phyloP scores from a whole-genome alignment of 2,888 invertebrate genomes.

The Sarcophaga subvicina region DNA sequence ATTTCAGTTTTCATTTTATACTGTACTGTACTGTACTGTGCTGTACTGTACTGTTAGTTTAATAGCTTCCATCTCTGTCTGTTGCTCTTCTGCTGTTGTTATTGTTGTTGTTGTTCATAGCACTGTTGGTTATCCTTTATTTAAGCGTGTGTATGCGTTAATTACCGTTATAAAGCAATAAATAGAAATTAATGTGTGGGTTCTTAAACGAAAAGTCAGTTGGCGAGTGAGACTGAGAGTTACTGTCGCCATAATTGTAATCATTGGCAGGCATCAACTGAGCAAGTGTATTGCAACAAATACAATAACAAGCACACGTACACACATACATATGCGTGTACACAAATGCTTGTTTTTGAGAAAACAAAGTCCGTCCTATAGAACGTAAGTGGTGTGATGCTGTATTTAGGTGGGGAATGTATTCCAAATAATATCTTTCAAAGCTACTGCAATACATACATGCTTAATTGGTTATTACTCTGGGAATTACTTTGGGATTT shows the following conservation, averaged over 20 bases:
- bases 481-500: no score
- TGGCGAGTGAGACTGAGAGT: not conserved
- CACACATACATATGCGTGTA: not conserved
- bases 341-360: no score
- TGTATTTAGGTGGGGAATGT: not conserved
- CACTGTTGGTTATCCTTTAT: not conserved
- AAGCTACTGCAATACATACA: no score
- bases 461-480: no score
- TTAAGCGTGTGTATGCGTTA: slow-evolving; percentile 50
- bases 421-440: no score
- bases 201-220: slow-evolving; percentile 62
- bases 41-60: no score
- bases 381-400: no score
- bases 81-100: not conserved
- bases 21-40: no score
- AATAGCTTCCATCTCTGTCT: not conserved
- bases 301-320: not conserved
- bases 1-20: no score
- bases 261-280: slow-evolving; percentile 15
- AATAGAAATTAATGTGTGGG: slow-evolving; percentile 62
- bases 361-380: no score
- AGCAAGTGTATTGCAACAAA: not conserved
- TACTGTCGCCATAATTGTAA: slow-evolving; percentile 10
- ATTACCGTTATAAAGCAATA: slow-evolving; percentile 67
- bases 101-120: not conserved